phyloP scores from a whole-genome alignment of 2,113 vertebrate genomes.

The Mustela nigripes region DNA sequence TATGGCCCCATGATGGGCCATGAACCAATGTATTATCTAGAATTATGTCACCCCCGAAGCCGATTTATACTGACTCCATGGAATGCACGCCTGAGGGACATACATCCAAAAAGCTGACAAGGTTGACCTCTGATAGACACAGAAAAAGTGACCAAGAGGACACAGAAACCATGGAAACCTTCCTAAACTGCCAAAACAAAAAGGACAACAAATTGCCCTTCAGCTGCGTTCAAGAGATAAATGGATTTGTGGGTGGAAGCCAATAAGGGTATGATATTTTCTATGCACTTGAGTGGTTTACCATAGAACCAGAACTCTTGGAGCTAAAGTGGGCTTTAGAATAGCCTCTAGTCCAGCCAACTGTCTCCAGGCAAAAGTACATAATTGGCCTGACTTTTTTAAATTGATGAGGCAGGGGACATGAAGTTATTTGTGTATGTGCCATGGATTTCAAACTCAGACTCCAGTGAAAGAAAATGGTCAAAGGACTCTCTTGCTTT shows the following conservation, averaged over 20 bases:
- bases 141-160: neutral
- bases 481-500: neutral
- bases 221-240: slow-evolving; percentile 1
- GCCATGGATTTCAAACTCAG: slow-evolving; percentile 33
- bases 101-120: neutral
- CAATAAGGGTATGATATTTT: neutral
- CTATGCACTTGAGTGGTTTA: neutral
- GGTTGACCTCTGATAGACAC: neutral
- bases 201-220: neutral
- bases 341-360: neutral
- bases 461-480: neutral
- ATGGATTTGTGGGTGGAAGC: slow-evolving; percentile 2
- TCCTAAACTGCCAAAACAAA: neutral
- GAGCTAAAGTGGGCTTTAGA: neutral
- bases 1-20: neutral
- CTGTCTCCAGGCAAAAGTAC: slow-evolving; percentile 5
- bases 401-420: neutral
- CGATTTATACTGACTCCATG: neutral
- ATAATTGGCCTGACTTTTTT: slow-evolving; percentile 5
- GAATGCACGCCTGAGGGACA: neutral
- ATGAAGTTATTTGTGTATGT: slow-evolving; percentile 44
- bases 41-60: neutral
- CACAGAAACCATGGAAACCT: neutral
- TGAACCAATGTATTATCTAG: neutral
- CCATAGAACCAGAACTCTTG: neutral